Base-by-base conservation (phyloP, 2,888 invertebrate genomes). In the Sinohyriopsis cumingii region DNA sequence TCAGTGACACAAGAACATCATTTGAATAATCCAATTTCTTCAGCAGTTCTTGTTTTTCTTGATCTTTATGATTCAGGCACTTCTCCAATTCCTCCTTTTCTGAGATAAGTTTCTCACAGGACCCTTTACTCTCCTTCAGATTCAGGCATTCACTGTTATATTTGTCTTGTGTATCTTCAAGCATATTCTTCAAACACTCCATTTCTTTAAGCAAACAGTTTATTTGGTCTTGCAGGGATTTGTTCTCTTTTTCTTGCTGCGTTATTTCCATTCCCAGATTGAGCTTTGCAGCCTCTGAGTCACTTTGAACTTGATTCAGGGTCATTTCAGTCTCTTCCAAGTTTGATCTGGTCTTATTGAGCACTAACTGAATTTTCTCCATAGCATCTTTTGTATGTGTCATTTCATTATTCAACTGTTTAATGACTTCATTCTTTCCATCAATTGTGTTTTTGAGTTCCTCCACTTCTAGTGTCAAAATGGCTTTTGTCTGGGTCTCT, bases 31-130 rank as follows among this genome's bases (percentile, higher is more conserved):
- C 73, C 33, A 75, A 67, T 19, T 18, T 45, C 12, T 68, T 65
- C 66, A 69, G 59, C 63, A 69, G 72, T 20, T 75, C 72, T 45
- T 63, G 20, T 9, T 67, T 68, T 6, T 56, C 63, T n/a, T 67
- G 33, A 9, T 72, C 68, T 25, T 69, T 72, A 25, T 60, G 60
- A n/a, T 67, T 69, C 45, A 69, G 4, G 56, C 56, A 22, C 55
- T 73, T 73, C 55, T 67, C 71, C 18, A 65, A 22, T 7, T 71
- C 71, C 55, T 73, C n/a, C 22, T 59, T 63, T n/a, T 63, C 67
- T 19, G 55, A 24, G 15, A 54, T 59, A 12, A 67, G 20, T 60
- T 54, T 25, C 53, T 55, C 53, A n/a, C 53, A 55, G 24, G 18
- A 25, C 5, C 54, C 63, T 22, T 63, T 53, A 28, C 55, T 24